Evolutionary conservation across 2,888 invertebrate species (phyloP).

Genomic region (Drosophila maculinotata): DNA sequence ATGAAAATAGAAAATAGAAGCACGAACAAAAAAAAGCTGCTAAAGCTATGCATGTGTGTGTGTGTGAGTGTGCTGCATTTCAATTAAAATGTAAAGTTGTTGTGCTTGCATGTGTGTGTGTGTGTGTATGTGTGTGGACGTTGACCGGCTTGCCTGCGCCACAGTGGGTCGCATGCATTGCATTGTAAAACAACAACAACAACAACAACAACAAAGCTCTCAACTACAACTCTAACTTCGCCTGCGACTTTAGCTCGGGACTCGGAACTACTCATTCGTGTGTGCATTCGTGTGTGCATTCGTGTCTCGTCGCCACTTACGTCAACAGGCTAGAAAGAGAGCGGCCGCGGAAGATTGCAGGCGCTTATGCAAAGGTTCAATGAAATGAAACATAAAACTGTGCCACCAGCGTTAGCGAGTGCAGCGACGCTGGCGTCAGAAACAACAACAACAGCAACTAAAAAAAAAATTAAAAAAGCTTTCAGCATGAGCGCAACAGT

Average conservation of each 20-base stretch:
- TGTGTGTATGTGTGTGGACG: constrained; percentile 53
- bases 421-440: constrained; percentile 42
- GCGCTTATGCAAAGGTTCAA: constrained; percentile 67
- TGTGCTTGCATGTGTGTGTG: too few relatives aligned
- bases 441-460: constrained; percentile 7
- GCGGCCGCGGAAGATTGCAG: constrained; percentile 60
- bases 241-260: constrained; percentile 12
- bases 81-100: constrained; percentile 34
- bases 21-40: constrained; percentile 30
- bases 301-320: constrained; percentile 46
- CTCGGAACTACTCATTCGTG: constrained; percentile 31
- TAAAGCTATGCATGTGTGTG: constrained; percentile 16
- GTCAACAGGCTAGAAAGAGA: constrained; percentile 64
- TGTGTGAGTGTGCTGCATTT: constrained; percentile 34
- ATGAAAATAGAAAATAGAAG: constrained; percentile 60
- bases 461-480: constrained; percentile 37
- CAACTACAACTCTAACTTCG: constrained; percentile 27
- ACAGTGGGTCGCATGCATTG: constrained; percentile 40
- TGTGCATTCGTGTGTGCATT: constrained; percentile 14
- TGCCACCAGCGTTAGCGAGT: constrained; percentile 58
- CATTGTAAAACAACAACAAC: constrained; percentile 27
- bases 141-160: constrained; percentile 57
- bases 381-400: constrained; percentile 68
- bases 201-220: constrained; percentile 42
- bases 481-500: constrained; percentile 28